A percentile compares a stretch with the other conserved stretches of the same genome.
These are phyloP conservation scores for Proisotoma minuta DNA, from an alignment of 2,888 invertebrate species.

Conservation along the genomic window DNA sequence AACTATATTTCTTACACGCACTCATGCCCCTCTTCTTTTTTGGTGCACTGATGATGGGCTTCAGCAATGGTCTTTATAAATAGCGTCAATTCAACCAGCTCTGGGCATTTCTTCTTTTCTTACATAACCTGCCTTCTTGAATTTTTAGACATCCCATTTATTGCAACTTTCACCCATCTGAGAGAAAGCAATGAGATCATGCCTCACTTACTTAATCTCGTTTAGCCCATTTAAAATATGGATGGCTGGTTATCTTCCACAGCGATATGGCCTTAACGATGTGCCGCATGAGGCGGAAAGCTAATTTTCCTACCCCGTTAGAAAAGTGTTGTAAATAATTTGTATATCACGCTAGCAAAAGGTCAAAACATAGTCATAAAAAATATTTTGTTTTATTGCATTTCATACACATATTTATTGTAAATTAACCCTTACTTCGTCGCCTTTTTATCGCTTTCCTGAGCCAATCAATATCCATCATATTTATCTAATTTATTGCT, in stretches of 20 bases:
- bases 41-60: not conserved
- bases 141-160: not conserved
- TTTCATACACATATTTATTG: no score
- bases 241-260: not conserved
- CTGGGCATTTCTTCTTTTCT: not conserved
- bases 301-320: no score
- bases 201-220: not conserved
- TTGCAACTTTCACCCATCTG: not conserved
- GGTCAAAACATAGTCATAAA: no score
- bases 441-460: no score
- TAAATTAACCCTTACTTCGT: no score
- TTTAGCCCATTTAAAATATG: not conserved
- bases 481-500: not conserved
- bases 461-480: not conserved
- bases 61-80: not conserved
- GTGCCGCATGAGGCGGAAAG: no score
- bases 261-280: no score
- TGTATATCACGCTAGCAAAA: no score
- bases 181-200: no score
- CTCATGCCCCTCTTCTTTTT: not conserved
- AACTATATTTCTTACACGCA: slow-evolving; percentile 18
- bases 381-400: no score
- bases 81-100: not conserved
- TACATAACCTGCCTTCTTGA: not conserved
- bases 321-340: no score